Conservation (phyloP, 2,797 vertebrate species). For the Fistularia tabacaria region DNA sequence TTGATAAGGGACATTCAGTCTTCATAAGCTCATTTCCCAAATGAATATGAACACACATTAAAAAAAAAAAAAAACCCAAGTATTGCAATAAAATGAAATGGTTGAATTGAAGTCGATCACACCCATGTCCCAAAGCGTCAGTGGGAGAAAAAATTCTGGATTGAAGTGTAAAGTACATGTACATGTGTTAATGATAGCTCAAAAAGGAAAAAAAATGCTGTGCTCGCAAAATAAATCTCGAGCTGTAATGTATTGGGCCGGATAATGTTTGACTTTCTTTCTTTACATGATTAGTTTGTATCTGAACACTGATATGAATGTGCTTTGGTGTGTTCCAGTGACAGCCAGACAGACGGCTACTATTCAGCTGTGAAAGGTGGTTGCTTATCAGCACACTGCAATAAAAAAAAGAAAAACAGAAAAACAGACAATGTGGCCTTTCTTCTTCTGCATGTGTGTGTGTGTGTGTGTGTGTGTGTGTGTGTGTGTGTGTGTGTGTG, state of each 20-base stretch:
- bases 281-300: not conserved
- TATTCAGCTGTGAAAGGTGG: constrained; percentile 58
- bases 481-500: not conserved
- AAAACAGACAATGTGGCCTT: constrained; percentile 54
- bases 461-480: constrained; percentile 8
- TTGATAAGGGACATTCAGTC: constrained; percentile 10
- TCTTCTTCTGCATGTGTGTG: constrained; percentile 26
- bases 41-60: constrained; percentile 24
- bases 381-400: constrained; percentile 58
- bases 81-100: constrained; percentile 6
- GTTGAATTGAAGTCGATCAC: constrained; percentile 8
- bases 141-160: constrained; percentile 20
- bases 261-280: too few relatives aligned
- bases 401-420: constrained; percentile 27
- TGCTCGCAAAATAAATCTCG: not conserved
- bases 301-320: not conserved
- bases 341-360: constrained; percentile 30
- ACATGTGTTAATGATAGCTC: too few relatives aligned
- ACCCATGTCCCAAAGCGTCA: constrained; percentile 26
- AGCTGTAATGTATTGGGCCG: constrained; percentile 1
- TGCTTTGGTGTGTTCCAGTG: constrained; percentile 6
- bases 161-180: constrained; percentile 2
- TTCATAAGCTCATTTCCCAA: constrained; percentile 31
- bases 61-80: constrained; percentile 24
- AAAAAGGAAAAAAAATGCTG: constrained; percentile 7